phyloP scores from a whole-genome alignment of 1,140 invertebrate species.

The Drosophila varians region DNA sequence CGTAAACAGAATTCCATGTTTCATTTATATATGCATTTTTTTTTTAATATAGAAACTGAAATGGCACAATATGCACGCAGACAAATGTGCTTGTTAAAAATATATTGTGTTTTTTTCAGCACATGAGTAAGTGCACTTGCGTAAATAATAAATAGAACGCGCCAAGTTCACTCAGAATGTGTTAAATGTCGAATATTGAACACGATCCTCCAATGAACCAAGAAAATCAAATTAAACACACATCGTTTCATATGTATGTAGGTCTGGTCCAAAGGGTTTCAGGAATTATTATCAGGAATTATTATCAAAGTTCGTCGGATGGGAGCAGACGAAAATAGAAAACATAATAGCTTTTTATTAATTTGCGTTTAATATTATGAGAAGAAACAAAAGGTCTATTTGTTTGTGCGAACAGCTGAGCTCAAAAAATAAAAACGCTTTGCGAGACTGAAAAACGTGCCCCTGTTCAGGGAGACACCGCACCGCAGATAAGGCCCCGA shows the following conservation, averaged over 20 bases:
- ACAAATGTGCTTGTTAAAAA: constrained; percentile 29
- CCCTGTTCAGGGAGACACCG: constrained; percentile 18
- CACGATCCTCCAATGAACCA: constrained; percentile 15
- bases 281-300: constrained; percentile 2
- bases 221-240: not conserved
- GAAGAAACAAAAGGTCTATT: constrained; percentile 19
- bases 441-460: constrained; percentile 16
- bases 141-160: constrained; percentile 64
- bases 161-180: constrained; percentile 43
- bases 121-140: constrained; percentile 64
- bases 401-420: constrained; percentile 35
- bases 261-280: constrained; percentile 5
- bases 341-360: constrained; percentile 1
- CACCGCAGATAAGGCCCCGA: not conserved
- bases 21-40: constrained; percentile 47
- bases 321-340: constrained; percentile 25
- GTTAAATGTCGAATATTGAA: constrained; percentile 50
- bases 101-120: constrained; percentile 26
- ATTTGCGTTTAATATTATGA: constrained; percentile 20
- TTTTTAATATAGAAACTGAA: constrained; percentile 36
- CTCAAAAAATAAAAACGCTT: not conserved
- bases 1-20: constrained; percentile 51
- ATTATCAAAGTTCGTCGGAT: constrained; percentile 23
- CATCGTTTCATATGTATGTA: not conserved
- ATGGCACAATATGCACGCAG: constrained; percentile 24